phyloP scores from a whole-genome alignment of 2,113 vertebrate species.

The Microcebus murinus region DNA sequence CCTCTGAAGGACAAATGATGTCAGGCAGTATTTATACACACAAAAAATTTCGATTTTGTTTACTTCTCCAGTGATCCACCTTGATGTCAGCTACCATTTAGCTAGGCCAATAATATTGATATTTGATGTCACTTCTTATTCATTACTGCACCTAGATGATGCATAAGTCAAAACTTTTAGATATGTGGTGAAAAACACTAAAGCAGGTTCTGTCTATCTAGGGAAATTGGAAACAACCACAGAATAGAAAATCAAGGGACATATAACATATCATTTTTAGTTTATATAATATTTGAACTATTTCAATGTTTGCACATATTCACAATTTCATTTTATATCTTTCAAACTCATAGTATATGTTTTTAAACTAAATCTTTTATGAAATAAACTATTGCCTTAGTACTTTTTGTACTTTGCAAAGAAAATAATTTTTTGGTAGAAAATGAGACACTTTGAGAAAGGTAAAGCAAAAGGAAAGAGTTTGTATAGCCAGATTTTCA shows the following conservation, averaged over 20 bases:
- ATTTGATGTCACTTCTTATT: conserved; percentile 87
- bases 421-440: conserved; percentile 33
- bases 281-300: conserved; percentile 78
- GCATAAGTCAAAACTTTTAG: conserved; percentile 82
- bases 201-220: conserved; percentile 59
- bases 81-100: conserved; percentile 87
- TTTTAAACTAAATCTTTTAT: background rate
- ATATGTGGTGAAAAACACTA: conserved; percentile 69
- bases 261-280: conserved; percentile 61
- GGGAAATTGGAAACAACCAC: conserved; percentile 72
- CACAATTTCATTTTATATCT: conserved; percentile 67
- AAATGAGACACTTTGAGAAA: background rate
- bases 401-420: background rate
- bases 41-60: conserved; percentile 85
- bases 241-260: conserved; percentile 75
- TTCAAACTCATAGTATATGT: conserved; percentile 69
- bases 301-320: conserved; percentile 71
- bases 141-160: conserved; percentile 82
- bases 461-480: background rate
- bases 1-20: conserved; percentile 85
- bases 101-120: conserved; percentile 85
- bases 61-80: conserved; percentile 80
- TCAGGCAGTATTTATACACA: conserved; percentile 81
- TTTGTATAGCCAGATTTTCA: background rate
- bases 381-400: background rate